A percentile compares a stretch with the other conserved stretches of the same genome.
Evolutionary conservation across 1,140 invertebrate species (phyloP).

Genomic region (Caenorhabditis latens): DNA sequence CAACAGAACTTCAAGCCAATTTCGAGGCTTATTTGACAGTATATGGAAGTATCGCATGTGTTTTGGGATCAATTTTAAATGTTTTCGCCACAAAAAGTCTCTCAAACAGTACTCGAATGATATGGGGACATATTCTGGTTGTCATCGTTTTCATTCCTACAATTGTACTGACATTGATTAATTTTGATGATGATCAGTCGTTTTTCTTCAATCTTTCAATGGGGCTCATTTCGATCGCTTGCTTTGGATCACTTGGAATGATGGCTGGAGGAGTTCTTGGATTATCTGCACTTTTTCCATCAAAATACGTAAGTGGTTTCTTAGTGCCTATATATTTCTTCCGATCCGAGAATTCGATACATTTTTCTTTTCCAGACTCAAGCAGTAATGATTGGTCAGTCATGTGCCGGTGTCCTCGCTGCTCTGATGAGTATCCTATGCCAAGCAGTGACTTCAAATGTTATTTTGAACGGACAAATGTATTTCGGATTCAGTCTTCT

Average conservation of each 20-base stretch:
- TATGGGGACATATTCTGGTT: conserved; percentile 56
- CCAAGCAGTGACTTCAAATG: conserved; percentile 58
- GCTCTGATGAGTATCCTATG: conserved; percentile 55
- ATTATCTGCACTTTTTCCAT: conserved; percentile 24
- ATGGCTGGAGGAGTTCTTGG: conserved; percentile 59
- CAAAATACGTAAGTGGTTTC: conserved; percentile 39
- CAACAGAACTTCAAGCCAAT: conserved; percentile 53
- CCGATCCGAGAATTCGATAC: no score
- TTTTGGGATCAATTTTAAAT: conserved; percentile 53
- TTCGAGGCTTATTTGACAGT: conserved; percentile 60
- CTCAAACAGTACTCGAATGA: conserved; percentile 47
- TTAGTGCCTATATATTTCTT: no score
- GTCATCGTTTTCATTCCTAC: conserved; percentile 57
- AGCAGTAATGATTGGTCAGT: conserved; percentile 60
- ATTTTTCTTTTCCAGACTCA: conserved; percentile 44
- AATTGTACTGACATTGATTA: conserved; percentile 35
- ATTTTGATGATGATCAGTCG: conserved; percentile 58
- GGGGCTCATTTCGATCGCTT: conserved; percentile 28
- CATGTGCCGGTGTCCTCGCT: conserved; percentile 43
- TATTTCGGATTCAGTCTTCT: conserved; percentile 57
- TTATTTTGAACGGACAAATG: conserved; percentile 58
- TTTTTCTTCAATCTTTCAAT: conserved; percentile 58
- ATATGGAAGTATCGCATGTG: conserved; percentile 51
- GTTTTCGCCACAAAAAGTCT: conserved; percentile 56
- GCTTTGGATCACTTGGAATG: conserved; percentile 55